These are phyloP conservation scores for Copsychus sechellarum DNA, from an alignment of 2,113 vertebrate genomes.

Conservation along the genomic window DNA sequence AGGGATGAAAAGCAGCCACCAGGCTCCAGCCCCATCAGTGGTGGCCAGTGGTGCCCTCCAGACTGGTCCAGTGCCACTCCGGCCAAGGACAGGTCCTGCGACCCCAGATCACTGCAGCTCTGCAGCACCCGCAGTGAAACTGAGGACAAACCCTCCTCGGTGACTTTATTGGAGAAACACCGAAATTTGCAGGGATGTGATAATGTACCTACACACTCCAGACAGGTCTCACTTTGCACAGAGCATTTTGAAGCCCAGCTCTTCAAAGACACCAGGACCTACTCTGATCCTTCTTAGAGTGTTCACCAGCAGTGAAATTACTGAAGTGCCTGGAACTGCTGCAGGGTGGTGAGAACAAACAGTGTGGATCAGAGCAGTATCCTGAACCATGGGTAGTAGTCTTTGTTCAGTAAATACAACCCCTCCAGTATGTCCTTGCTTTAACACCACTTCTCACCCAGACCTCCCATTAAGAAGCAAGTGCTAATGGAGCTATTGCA, in stretches of 20 bases:
- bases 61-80: too few relatives aligned
- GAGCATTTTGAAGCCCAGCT: background rate
- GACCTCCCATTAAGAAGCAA: background rate
- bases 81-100: background rate
- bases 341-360: background rate
- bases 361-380: background rate
- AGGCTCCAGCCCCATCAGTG: background rate
- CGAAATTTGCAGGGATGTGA: background rate
- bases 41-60: background rate
- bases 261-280: background rate
- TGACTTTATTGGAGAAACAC: background rate
- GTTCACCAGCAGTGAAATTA: background rate
- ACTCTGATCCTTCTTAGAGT: background rate
- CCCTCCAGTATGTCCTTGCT: background rate
- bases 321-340: background rate
- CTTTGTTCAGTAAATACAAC: slow-evolving; percentile 2
- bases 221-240: background rate
- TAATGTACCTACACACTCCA: background rate
- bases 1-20: background rate
- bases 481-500: slow-evolving; percentile 17
- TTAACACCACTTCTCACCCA: background rate
- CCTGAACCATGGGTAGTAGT: background rate
- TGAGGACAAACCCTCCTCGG: rapidly evolving
- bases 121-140: background rate
- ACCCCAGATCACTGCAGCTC: background rate